Evolutionary conservation across 2,797 vertebrate species (phyloP), one percentile per base, ranked within the genome.

Genomic region (Thalassophryne amazonica): DNA sequence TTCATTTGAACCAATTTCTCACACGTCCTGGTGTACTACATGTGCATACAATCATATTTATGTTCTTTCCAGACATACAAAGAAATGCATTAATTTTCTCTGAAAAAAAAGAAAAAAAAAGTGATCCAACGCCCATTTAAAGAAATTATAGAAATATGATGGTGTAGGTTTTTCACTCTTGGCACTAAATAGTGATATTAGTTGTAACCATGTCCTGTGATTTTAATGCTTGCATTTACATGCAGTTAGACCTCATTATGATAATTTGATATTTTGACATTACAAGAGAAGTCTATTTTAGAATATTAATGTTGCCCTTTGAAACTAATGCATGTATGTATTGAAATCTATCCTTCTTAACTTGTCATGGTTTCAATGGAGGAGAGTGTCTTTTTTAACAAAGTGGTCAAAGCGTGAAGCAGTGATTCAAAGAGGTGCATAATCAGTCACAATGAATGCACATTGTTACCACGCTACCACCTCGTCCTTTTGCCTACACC

Each of bases 221-320:
- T 79, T 86, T 84, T 86, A 87, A 86, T 85, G 69, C 80, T 69
- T 43, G 73, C 85, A 90, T 90, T 91, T 92, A 88, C 73, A 89
- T 91, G 87, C 85, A 86, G 88, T 91, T 90, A 88, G 81, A 84
- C 66, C 86, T 92, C 75, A 86, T 91, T 92, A 91, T 89, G 87
- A 85, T 91, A 89, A 91, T 91, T 87, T 89, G 76, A 89, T 89
- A 89, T 89, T 92, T 89, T 82, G 79, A 84, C 76, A 86, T 89
- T 84, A 84, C 75, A 69, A 73, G 43, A 67, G 67, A 67, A 80
- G 71, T 78, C 70, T 71, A 76, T 81, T 86, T 86, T 66, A 76
- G 80, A 90, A 89, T 88, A 79, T 79, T 90, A 86, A 89, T 89
- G 81, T 72, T 66, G 61, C 78, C 80, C 78, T 88, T 86, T 83